Base-by-base conservation (phyloP, 2,888 invertebrate genomes). In the Eristalis arbustorum region DNA sequence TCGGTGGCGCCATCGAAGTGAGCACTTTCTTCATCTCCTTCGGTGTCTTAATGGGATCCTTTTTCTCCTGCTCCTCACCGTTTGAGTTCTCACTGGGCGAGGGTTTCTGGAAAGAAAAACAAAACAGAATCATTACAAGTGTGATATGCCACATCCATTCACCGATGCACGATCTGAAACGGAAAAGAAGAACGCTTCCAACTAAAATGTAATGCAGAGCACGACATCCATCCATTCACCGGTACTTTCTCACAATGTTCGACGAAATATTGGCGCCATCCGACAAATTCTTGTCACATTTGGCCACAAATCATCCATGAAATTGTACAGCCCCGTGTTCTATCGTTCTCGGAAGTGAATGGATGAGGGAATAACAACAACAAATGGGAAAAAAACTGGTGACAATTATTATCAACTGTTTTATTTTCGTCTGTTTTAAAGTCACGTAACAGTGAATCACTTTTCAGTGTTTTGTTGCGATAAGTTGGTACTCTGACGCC, bases 1-100 rank as follows among this genome's bases (percentile, higher is more conserved):
- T 94, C 84, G 94, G 91, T 8, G 97, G 96, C 90, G 97, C 96
- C 3, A 95, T 92, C 1, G 96, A 96, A 13, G 96, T 95, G 34
- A 95, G 92, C 89, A 95, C 94, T 90, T 94, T 95, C 56, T 94
- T 94, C 59, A 94, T 94, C 77, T 93, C 93, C 85, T 91, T 92
- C 67, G 90, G 88, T 23, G 94, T 90, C 87, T 90, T 91, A 83
- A 72, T 37, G 6, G 69, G 63, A 42, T 89, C 93, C 0, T 93
- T 93, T 83, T 90, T 91, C 5, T 90, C 89, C 3, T 88, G 88
- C 4, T 73, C 59, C 25, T 92, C 92, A 0, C 93, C 92, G 23
- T 78, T 79, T 3, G 64, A 40, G 34, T 66, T 75, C 0, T 68
- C 72, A 57, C 59, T 31, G 37, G 73, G 28, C 37, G 66, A 76